Conservation (phyloP, 2,797 vertebrate species). For the Aulostomus chinensis region DNA sequence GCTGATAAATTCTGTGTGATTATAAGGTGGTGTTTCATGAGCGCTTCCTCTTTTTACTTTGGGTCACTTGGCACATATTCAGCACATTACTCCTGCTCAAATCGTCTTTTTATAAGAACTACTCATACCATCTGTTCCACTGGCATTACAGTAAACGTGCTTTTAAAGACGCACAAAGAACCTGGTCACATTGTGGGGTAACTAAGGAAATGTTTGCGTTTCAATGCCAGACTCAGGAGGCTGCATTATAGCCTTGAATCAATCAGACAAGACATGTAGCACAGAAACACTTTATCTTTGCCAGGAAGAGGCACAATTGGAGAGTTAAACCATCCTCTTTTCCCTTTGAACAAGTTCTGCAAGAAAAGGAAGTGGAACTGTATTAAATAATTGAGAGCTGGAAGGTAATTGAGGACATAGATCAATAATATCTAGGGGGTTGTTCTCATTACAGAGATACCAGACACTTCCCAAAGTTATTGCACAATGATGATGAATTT, state of each 20-base stretch:
- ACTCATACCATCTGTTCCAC: slow-evolving; percentile 25
- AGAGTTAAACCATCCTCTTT: slow-evolving; percentile 41
- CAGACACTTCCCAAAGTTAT: slow-evolving; percentile 62
- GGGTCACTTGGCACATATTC: background rate
- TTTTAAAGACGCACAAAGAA: slow-evolving; percentile 12
- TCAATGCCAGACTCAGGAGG: slow-evolving; percentile 33
- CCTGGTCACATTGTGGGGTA: slow-evolving; percentile 19
- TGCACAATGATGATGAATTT: slow-evolving; percentile 70
- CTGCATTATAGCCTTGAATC: slow-evolving; percentile 39
- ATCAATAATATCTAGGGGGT: slow-evolving; percentile 75
- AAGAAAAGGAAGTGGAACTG: slow-evolving; percentile 52
- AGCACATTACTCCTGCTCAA: slow-evolving; percentile 1
- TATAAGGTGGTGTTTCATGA: slow-evolving; percentile 15
- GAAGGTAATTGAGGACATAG: slow-evolving; percentile 75
- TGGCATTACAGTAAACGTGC: slow-evolving; percentile 8
- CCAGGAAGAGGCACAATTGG: slow-evolving; percentile 40
- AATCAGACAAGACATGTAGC: slow-evolving; percentile 45
- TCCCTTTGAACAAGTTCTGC: slow-evolving; percentile 63
- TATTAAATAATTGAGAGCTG: slow-evolving; percentile 74
- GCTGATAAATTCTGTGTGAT: slow-evolving; percentile 38
- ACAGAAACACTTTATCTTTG: slow-evolving; percentile 46
- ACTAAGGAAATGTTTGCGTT: slow-evolving; percentile 38
- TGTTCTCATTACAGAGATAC: slow-evolving; percentile 72
- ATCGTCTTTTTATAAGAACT: slow-evolving; percentile 21
- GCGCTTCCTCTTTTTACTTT: slow-evolving; percentile 19